Percentiles rank a stretch among this genome's conserved stretches.
These are phyloP conservation scores for Megamerina dolium DNA, from an alignment of 2,888 invertebrate genomes.

Conservation along the genomic window DNA sequence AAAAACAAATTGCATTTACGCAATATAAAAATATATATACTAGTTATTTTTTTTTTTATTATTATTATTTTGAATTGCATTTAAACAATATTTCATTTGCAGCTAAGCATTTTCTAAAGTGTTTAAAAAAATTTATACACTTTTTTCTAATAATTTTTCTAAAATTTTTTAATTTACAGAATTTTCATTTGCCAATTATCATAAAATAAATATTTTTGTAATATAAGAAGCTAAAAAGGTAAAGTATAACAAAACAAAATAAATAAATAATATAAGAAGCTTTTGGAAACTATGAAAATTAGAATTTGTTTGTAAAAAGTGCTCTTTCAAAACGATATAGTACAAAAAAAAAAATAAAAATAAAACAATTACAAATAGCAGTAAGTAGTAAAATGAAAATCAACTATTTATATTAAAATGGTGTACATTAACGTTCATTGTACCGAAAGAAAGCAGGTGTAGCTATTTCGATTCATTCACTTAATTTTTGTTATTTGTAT, in stretches of 20 bases:
- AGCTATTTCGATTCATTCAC: slow-evolving; percentile 10
- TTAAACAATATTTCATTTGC: slow-evolving; percentile 14
- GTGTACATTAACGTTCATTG: no score
- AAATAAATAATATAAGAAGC: slow-evolving; percentile 10
- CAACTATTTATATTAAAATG: no score
- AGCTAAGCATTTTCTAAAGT: slow-evolving; percentile 9
- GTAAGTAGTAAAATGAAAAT: no score
- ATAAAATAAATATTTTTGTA: slow-evolving; percentile 8
- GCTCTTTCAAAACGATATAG: no score
- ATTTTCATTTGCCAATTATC: slow-evolving; percentile 17
- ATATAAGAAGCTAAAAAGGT: no score
- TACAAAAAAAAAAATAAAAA: no score
- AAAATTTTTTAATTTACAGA: slow-evolving; percentile 14
- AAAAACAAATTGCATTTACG: slow-evolving; percentile 51
- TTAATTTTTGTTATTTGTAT: slow-evolving; percentile 42
- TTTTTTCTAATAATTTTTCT: slow-evolving; percentile 12
- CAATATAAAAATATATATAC: slow-evolving; percentile 36
- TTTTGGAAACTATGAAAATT: slow-evolving; percentile 8
- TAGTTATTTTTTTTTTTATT: slow-evolving; percentile 2
- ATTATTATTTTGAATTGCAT: slow-evolving; percentile 1
- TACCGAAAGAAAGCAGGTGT: slow-evolving; percentile 17
- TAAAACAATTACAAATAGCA: no score
- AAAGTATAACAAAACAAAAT: no score
- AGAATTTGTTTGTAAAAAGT: no score
- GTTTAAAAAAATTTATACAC: slow-evolving; percentile 4